Evolutionary conservation across 2,888 invertebrate genomes (phyloP), one percentile per base, ranked within the genome.

Genomic region (Torymus auratus): DNA sequence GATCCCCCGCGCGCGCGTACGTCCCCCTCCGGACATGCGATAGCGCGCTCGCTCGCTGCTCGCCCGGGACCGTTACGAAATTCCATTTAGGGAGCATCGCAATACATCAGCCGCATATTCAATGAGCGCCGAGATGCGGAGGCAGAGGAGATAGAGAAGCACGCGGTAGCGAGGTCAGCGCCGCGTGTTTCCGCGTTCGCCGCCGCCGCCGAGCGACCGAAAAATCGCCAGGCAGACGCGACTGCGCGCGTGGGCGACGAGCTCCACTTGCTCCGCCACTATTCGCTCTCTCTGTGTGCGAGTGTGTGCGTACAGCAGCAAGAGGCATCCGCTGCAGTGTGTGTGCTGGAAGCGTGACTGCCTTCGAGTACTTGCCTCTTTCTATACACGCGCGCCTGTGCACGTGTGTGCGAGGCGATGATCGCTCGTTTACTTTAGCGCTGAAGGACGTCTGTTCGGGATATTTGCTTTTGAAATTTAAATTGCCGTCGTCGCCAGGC

Each of bases 221-320:
- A 72, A 72, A 72, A 72, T 72, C 53, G 60, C 15, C 55, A 15
- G 50, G 67, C 58, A 17, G 23, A 5, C 14, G 55, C 60, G 15
- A 20, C 41, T n/a, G 61, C 15, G 50, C 3, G 86, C 85, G 87
- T 85, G 85, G 85, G 86, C 83, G 86, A 60, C 73, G 73, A 68
- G 81, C 64, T 65, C 58, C 60, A 78, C 76, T 72, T 69, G 82
- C 81, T 14, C 61, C 2, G 10, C 11, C 11, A 5, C 72, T n/a
- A n/a, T n/a, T 20, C 64, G 2, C 23, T 20, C 60, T 62, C 17
- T 20, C 50, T 74, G 2, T 60, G 41, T 50, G 17, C 12, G 65
- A 20, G 68, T 14, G 68, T 23, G 68, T 23, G 13, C 55, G 53
- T 55, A 10, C 41, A 15, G 17, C 17, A 20, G 20, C 12, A 17